Conservation (phyloP, 1,140 invertebrate species). For the Drosophila hydei region DNA sequence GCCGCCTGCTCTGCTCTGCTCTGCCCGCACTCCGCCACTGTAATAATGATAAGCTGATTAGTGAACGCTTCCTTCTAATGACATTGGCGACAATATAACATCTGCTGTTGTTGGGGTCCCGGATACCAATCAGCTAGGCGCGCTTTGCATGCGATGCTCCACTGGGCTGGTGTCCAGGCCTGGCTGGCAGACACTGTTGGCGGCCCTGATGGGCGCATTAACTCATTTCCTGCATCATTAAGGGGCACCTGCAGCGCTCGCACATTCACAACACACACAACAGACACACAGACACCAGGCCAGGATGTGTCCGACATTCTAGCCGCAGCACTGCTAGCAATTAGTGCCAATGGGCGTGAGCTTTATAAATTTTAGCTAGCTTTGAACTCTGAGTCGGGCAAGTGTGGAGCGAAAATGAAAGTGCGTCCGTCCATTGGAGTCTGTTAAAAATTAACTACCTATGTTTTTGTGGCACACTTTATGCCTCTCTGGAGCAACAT, state of each 20-base stretch:
- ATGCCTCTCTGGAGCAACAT: slow-evolving; percentile 40
- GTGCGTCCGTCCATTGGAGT: not conserved
- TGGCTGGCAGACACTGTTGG: slow-evolving; percentile 19
- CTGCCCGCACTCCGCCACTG: slow-evolving; percentile 15
- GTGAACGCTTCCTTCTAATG: slow-evolving; percentile 63
- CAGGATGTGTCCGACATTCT: slow-evolving; percentile 26
- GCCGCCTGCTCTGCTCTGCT: not conserved
- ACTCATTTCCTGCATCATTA: slow-evolving; percentile 81
- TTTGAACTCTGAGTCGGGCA: slow-evolving; percentile 15
- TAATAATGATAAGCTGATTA: slow-evolving; percentile 81
- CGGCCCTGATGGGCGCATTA: slow-evolving; percentile 49
- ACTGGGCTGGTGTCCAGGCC: slow-evolving; percentile 2
- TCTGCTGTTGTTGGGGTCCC: not conserved
- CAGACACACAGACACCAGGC: slow-evolving; percentile 1
- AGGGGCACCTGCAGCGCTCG: slow-evolving; percentile 69
- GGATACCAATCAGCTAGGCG: slow-evolving; percentile 13
- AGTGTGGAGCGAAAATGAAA: slow-evolving; percentile 5
- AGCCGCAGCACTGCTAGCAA: slow-evolving; percentile 3
- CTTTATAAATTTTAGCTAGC: slow-evolving; percentile 49
- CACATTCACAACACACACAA: slow-evolving; percentile 48
- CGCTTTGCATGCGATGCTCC: slow-evolving; percentile 22
- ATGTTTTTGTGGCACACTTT: slow-evolving; percentile 19
- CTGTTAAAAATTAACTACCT: slow-evolving; percentile 39
- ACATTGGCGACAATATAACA: slow-evolving; percentile 69
- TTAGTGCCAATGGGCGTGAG: slow-evolving; percentile 25